phyloP scores from a whole-genome alignment of 2,797 vertebrate species.

The Sylvilagus floridanus region DNA sequence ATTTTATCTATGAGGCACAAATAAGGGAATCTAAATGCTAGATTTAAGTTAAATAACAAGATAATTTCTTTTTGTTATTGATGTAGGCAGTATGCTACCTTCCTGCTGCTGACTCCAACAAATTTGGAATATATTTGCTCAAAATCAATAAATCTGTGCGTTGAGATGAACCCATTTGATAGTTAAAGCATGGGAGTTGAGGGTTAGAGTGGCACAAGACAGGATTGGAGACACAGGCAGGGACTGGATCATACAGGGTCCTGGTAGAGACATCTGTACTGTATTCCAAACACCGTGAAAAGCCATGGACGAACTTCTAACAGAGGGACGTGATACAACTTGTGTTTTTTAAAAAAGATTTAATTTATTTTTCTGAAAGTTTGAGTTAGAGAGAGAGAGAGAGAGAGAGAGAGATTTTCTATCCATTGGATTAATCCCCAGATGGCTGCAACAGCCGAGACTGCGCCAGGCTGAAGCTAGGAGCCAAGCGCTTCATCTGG shows the following conservation, averaged over 20 bases:
- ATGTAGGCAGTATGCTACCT: neutral
- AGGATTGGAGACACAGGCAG: neutral
- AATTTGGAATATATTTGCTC: conserved; percentile 33
- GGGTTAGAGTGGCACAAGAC: neutral
- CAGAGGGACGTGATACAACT: neutral
- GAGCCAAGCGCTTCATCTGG: too few species aligned
- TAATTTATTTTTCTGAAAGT: too few species aligned
- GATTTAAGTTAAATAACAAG: neutral
- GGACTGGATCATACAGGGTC: neutral
- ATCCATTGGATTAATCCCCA: too few species aligned
- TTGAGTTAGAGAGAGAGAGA: too few species aligned
- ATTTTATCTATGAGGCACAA: conserved; percentile 36
- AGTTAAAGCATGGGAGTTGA: neutral
- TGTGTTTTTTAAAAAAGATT: too few species aligned
- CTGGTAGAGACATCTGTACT: neutral
- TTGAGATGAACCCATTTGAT: conserved; percentile 11
- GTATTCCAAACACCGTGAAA: neutral
- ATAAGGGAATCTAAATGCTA: neutral
- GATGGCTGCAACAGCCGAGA: too few species aligned
- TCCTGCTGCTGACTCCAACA: neutral
- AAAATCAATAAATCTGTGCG: neutral
- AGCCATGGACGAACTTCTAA: neutral
- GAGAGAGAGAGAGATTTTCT: too few species aligned
- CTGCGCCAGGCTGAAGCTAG: too few species aligned
- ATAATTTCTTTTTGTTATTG: conserved; percentile 38